These are phyloP conservation scores for Muntiacus muntjak DNA, from an alignment of 2,113 vertebrate genomes.

Conservation along the genomic window DNA sequence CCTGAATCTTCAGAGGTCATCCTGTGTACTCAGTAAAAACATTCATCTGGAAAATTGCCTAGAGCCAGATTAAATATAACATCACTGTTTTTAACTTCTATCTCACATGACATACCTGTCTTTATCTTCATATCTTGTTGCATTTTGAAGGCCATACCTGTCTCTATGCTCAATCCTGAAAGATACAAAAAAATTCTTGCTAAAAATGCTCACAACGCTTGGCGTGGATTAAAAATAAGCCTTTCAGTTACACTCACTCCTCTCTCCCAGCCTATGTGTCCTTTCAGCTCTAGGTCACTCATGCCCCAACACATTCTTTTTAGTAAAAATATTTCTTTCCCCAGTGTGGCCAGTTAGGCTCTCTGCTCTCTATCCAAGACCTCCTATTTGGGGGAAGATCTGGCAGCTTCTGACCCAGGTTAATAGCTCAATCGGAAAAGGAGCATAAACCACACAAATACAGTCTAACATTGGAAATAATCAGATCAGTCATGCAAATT, in stretches of 20 bases:
- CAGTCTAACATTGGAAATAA: constrained; percentile 44
- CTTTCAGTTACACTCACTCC: background rate
- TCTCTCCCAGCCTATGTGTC: background rate
- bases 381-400: background rate
- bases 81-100: constrained; percentile 48
- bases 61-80: constrained; percentile 53
- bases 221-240: constrained; percentile 9
- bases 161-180: background rate
- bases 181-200: background rate
- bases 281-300: background rate
- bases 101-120: constrained; percentile 33
- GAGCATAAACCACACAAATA: constrained; percentile 49
- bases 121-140: constrained; percentile 51
- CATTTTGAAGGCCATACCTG: constrained; percentile 41
- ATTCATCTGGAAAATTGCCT: constrained; percentile 62
- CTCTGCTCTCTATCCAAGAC: background rate
- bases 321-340: background rate
- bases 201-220: constrained; percentile 38
- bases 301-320: background rate
- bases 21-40: constrained; percentile 10
- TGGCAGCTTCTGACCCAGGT: background rate
- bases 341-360: background rate
- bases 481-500: constrained; percentile 62
- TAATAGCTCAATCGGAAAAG: constrained; percentile 45
- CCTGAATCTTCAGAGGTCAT: constrained; percentile 46